phyloP scores from a whole-genome alignment of 1,140 invertebrate species.

The Eupristina koningsbergeri region DNA sequence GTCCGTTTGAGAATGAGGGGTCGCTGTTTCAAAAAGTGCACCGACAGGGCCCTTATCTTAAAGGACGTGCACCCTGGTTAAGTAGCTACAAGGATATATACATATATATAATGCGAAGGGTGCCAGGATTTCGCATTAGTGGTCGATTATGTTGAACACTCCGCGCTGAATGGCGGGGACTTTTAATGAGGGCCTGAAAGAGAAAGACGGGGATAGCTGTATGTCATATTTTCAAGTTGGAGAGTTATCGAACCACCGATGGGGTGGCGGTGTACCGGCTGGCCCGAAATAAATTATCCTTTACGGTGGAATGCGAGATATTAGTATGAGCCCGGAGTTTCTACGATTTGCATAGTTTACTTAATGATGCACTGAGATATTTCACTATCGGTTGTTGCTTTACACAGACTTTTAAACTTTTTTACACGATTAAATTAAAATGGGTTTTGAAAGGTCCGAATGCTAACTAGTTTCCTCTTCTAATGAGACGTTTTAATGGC shows the following conservation, averaged over 20 bases:
- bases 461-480: not conserved
- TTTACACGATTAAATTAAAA: conserved; percentile 11
- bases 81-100: conserved; percentile 11
- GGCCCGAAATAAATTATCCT: conserved; percentile 8
- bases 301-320: not conserved
- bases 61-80: conserved; percentile 28
- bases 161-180: not conserved
- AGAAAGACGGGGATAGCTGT: not conserved
- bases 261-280: too few species aligned
- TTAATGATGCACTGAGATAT: conserved; percentile 15
- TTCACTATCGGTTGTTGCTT: conserved; percentile 1
- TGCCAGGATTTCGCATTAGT: conserved; percentile 47
- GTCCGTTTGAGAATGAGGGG: not conserved
- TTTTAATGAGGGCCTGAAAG: conserved; percentile 39
- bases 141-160: conserved; percentile 54
- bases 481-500: conserved; percentile 8
- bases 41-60: conserved; percentile 42
- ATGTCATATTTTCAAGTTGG: conserved; percentile 9
- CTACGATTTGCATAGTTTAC: not conserved
- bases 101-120: too few species aligned
- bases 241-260: too few species aligned
- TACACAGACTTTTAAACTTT: not conserved
- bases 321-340: not conserved
- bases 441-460: not conserved
- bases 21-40: conserved; percentile 19